Evolutionary conservation across 2,888 invertebrate genomes (phyloP), one percentile per base, ranked within the genome.

Genomic region (Cinara cedri): DNA sequence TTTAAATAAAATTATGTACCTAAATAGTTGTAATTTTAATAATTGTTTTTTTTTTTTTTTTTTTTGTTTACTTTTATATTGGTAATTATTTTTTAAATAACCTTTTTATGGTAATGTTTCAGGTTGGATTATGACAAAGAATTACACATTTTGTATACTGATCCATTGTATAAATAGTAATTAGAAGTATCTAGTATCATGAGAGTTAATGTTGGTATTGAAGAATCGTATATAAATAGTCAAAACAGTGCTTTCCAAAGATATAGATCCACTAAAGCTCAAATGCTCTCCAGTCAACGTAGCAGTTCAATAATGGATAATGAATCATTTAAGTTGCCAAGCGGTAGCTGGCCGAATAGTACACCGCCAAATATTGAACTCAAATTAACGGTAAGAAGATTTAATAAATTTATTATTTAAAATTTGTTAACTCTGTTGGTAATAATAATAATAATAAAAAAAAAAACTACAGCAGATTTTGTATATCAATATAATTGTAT

Each of bases 111-210:
- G 51, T 74, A 51, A n/a, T 74, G 74, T 74, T 78, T 57, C 76
- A 78, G 76, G 46, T 78, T 70, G 68, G 68, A 65, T 78, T 78
- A 68, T 78, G 76, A 78, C 60, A 54, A 60, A 49, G 16, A 57
- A 42, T 34, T 34, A 34, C 34, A 34, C 34, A 4, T 34, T 34
- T 34, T 34, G 34, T 34, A 34, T 34, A 34, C 34, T 34, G 34
- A 6, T 34, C 34, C 34, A 34, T 34, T 34, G 34, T 34, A 34
- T 34, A 34, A 34, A 34, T 34, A 4, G 34, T 34, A 34, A n/a
- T 34, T 4, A 34, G 34, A 34, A 34, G 4, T 51, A 65, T 24
- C 24, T 57, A n/a, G 49, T 46, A 78, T 49, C 13, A 78, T 78
- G 76, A 78, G 76, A 2, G 49, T 76, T 57, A 68, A 66, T 49